Evolutionary conservation across 2,113 vertebrate species (phyloP), one percentile per base, ranked within the genome.

Genomic region (Mungos mungo): DNA sequence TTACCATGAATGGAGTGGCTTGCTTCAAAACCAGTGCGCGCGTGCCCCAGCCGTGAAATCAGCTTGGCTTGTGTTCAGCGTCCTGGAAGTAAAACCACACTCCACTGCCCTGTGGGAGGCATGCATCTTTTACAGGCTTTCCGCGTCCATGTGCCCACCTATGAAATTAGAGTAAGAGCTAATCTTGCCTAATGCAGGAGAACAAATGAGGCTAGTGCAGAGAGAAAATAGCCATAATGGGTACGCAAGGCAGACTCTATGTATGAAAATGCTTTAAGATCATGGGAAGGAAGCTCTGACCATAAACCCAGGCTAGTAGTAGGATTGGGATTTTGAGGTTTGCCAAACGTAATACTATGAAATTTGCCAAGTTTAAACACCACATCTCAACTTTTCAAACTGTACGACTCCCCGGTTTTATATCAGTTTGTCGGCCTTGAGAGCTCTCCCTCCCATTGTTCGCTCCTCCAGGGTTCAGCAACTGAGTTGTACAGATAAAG

Each of bases 111-210:
- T 11, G 9, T 79, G 86, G 69, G 50, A 79, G 87, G 84, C 45
- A 8, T 1, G 31, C 5, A 25, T 60, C 69, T 84, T 66, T 66
- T 79, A 57, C 68, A 1, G 41, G 18, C 65, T 90, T 94, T 41
- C 41, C 74, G 86, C 80, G 21, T 77, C 33, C 1, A 0, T 93
- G 88, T 90, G 69, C 35, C 87, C 83, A 92, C 74, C 87, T 85
- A 7, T 93, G 84, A 82, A 96, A 85, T 92, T 69, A 96, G 87
- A 86, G 41, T 69, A 91, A 84, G 41, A 86, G 82, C 76, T 90
- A 71, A 80, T 90, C 88, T 88, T 97, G 94, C 89, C 83, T 86
- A 90, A 76, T 84, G 80, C 76, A 50, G 79, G 90, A 92, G 71
- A 97, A 81, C 50, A 81, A 89, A 66, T 90, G 74, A 95, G 63